phyloP scores from a whole-genome alignment of 1,140 invertebrate genomes.

The Drosophila tani region DNA sequence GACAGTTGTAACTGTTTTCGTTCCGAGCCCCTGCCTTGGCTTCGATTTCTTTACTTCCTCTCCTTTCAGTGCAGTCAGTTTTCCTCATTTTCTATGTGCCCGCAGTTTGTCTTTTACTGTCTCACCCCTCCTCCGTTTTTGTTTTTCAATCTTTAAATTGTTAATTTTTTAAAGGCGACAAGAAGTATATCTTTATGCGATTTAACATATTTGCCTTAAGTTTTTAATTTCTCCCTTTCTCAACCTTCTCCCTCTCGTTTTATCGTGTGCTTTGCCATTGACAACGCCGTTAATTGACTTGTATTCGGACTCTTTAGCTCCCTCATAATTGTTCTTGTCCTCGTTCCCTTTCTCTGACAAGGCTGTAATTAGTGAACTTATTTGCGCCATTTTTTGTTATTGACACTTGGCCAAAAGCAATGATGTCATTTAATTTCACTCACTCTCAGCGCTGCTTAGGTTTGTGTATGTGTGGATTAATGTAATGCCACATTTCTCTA shows the following conservation, averaged over 20 bases:
- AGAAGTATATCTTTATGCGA: slow-evolving; percentile 49
- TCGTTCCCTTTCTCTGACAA: slow-evolving; percentile 32
- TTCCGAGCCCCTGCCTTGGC: slow-evolving; percentile 25
- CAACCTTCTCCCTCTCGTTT: neutral
- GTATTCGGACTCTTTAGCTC: slow-evolving; percentile 39
- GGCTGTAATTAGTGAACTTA: slow-evolving; percentile 65
- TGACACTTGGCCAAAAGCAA: slow-evolving; percentile 63
- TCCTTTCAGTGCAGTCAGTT: neutral
- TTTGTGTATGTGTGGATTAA: slow-evolving; percentile 6
- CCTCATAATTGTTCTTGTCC: slow-evolving; percentile 5
- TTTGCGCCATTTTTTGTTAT: slow-evolving; percentile 61
- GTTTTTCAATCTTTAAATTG: slow-evolving; percentile 29
- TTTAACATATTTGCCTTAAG: slow-evolving; percentile 47
- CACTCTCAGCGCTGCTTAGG: neutral
- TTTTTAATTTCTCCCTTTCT: slow-evolving; percentile 3
- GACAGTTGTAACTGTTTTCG: slow-evolving; percentile 76
- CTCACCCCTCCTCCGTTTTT: neutral
- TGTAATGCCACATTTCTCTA: neutral
- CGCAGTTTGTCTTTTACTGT: neutral
- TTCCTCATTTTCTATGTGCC: slow-evolving; percentile 10
- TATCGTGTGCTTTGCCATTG: slow-evolving; percentile 46
- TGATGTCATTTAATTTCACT: slow-evolving; percentile 38
- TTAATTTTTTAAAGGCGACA: slow-evolving; percentile 62
- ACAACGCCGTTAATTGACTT: slow-evolving; percentile 75
- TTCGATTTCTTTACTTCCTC: slow-evolving; percentile 24